phyloP scores from a whole-genome alignment of 2,113 vertebrate species.

The Loxodonta africana region DNA sequence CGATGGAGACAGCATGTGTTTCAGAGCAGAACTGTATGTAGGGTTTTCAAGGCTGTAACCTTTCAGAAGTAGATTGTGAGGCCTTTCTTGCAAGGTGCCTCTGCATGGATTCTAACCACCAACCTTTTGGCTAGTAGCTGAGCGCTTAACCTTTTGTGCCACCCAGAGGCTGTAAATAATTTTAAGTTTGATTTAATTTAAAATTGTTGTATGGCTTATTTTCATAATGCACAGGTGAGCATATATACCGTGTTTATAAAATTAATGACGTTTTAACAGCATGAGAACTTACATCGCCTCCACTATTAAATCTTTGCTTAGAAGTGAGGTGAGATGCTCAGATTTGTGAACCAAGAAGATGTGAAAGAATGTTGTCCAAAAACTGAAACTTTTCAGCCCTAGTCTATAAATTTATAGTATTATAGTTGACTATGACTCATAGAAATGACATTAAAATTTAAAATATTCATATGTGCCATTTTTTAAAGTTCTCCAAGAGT shows the following conservation, averaged over 20 bases:
- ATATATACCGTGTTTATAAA: constrained; percentile 48
- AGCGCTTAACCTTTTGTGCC: not conserved
- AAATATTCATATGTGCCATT: constrained; percentile 81
- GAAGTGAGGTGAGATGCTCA: constrained; percentile 54
- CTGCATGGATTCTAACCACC: no score
- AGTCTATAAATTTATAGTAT: constrained; percentile 78
- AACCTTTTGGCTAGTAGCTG: not conserved
- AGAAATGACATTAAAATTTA: constrained; percentile 82
- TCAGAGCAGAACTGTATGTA: no score
- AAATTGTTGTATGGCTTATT: constrained; percentile 51
- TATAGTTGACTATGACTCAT: constrained; percentile 79
- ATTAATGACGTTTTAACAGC: constrained; percentile 53
- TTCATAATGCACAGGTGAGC: constrained; percentile 36
- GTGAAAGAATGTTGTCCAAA: constrained; percentile 48
- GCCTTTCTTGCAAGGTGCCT: no score
- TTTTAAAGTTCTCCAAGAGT: constrained; percentile 77
- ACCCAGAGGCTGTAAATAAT: not conserved
- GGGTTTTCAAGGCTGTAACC: no score
- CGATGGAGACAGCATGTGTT: no score
- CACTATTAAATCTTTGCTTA: constrained; percentile 66
- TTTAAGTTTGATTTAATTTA: constrained; percentile 61
- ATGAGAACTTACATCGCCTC: constrained; percentile 34
- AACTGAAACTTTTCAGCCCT: constrained; percentile 48
- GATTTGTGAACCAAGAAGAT: constrained; percentile 47
- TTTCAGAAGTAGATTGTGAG: no score